Percentiles rank a stretch among this genome's conserved stretches.
phyloP scores from a whole-genome alignment of 2,888 invertebrate genomes.

The Emesis furor region DNA sequence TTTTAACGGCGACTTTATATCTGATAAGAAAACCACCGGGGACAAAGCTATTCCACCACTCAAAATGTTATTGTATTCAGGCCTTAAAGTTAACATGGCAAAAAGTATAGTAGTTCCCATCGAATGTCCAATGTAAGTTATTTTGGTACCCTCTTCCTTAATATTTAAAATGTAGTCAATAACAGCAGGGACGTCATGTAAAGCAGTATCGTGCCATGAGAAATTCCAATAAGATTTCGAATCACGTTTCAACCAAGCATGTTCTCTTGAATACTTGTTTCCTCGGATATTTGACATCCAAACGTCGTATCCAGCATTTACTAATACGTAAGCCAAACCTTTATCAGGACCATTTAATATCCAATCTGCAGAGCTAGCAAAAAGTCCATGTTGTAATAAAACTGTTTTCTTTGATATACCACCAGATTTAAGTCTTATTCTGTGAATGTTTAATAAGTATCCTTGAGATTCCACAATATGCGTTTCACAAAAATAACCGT shows the following conservation, averaged over 20 bases:
- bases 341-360: conserved; percentile 94
- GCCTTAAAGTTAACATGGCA: conserved; percentile 93
- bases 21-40: conserved; percentile 93
- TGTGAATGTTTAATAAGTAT: conserved; percentile 95
- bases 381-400: conserved; percentile 96
- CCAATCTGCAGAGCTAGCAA: conserved; percentile 96
- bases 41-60: conserved; percentile 94
- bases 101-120: conserved; percentile 97
- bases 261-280: conserved; percentile 94
- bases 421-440: conserved; percentile 93
- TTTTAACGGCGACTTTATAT: conserved; percentile 93
- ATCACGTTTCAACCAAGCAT: conserved; percentile 90
- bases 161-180: conserved; percentile 93
- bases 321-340: conserved; percentile 93
- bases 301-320: conserved; percentile 95
- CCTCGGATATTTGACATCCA: conserved; percentile 97
- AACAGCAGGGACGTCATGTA: conserved; percentile 96
- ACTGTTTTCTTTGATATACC: conserved; percentile 84
- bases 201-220: conserved; percentile 97
- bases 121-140: conserved; percentile 97
- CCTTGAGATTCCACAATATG: conserved; percentile 96
- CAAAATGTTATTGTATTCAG: conserved; percentile 93
- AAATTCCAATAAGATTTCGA: conserved; percentile 94
- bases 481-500: conserved; percentile 94
- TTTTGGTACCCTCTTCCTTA: conserved; percentile 82